phyloP scores from a whole-genome alignment of 2,888 invertebrate genomes.

The Drosophila niveifrons region DNA sequence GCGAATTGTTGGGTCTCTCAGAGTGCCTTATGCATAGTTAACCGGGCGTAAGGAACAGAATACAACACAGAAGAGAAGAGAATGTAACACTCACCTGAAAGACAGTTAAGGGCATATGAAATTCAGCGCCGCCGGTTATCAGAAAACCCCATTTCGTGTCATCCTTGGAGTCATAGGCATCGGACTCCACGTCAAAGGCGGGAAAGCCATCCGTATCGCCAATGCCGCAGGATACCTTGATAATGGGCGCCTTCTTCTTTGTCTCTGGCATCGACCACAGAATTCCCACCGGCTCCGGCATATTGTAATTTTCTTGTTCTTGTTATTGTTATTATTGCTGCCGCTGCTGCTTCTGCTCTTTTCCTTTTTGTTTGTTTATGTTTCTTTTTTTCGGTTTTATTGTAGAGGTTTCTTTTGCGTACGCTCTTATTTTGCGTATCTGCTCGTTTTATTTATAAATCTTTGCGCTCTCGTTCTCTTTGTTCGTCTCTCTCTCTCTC shows the following conservation, averaged over 20 bases:
- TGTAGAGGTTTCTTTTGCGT: constrained; percentile 19
- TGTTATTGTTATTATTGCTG: constrained; percentile 9
- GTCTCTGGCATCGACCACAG: constrained; percentile 78
- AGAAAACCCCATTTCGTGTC: constrained; percentile 85
- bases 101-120: constrained; percentile 86
- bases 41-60: constrained; percentile 7
- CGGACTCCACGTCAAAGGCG: constrained; percentile 84
- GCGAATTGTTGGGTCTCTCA: constrained; percentile 38
- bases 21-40: constrained; percentile 34
- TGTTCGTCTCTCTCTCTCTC: constrained; percentile 2
- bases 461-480: constrained; percentile 17
- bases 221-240: constrained; percentile 84
- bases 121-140: constrained; percentile 85
- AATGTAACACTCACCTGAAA: constrained; percentile 83
- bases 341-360: constrained; percentile 23
- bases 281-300: constrained; percentile 80
- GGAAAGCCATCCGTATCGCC: constrained; percentile 85
- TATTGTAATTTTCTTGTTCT: constrained; percentile 44
- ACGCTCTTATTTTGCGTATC: constrained; percentile 41
- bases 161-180: constrained; percentile 82
- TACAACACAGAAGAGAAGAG: too few relatives aligned
- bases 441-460: constrained; percentile 60
- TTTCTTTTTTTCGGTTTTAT: constrained; percentile 9
- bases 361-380: constrained; percentile 47
- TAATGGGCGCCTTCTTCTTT: constrained; percentile 80